Evolutionary conservation across 2,797 vertebrate species (phyloP), one percentile per base, ranked within the genome.

Genomic region (Acomys russatus): DNA sequence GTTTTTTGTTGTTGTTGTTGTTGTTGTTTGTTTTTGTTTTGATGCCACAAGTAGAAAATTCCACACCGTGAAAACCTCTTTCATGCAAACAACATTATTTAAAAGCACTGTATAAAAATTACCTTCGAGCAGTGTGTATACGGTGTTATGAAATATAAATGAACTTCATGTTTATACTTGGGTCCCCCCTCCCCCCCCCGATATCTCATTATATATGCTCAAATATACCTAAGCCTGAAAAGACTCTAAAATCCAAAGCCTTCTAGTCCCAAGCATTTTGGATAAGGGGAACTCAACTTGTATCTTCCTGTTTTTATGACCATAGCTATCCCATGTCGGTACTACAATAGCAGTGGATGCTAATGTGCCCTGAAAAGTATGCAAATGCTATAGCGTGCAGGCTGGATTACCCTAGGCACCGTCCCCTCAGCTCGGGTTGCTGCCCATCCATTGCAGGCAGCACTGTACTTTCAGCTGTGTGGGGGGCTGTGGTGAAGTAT

Each of bases 141-240:
- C 18, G 35, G 17, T 28, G 82, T 86, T 64, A 91, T 91, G 33
- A 94, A 91, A 63, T 79, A 64, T 71, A 79, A 91, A 94, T 84
- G 54, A 86, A 63, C 51, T 79, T 86, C 33, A 63, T 79, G 73
- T 64, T 79, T 73, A 44, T 17, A 64, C 54, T 64, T 71, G 70
- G 38, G 38, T 54, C 54, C 33, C 44, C 44, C 44, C 44, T 44
- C 6, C 63, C 33, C 23, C 35, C 51, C 28, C 35, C 86, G 54
- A 71, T 33, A 63, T 51, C 33, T 33, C 54, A 79, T 79, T 38
- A 86, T 71, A 49, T 33, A 20, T 71, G 70, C 18, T 59, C 35
- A 51, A 11, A 63, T 78, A 78, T 91, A 86, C 82, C 38, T 64
- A 54, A 73, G 44, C 14, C 25, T 33, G 18, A 85, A 90, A 77